Evolutionary conservation across 1,140 invertebrate species (phyloP), one percentile per base, ranked within the genome.

Genomic region (Drosophila lacertosa): DNA sequence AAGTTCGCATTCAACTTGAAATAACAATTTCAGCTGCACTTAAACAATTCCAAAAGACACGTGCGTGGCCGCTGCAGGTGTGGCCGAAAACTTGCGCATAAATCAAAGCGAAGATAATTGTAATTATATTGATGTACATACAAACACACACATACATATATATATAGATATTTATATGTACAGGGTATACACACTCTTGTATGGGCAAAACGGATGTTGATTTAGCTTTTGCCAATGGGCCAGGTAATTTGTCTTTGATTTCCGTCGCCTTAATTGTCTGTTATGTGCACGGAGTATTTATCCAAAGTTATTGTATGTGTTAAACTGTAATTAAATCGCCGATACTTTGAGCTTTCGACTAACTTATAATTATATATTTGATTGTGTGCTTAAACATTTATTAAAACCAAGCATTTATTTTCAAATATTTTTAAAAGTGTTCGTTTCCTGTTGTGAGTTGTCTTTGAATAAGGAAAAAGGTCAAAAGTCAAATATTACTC

Each of bases 41-140:
- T 10, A 67, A 62, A 44, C 44, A 50, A 62, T 51, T 35, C 45
- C 20, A 10, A 48, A 7, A 53, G 47, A 45, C 74, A 77, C 82
- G 82, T 88, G 82, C 74, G 77, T 64, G 73, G 50, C 13, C 11
- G 50, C 40, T 47, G 64, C 77, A 86, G 81, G 81, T 86, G 81
- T 68, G 82, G 65, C 77, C 63, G 32, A 58, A 62, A 47, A 20
- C 29, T 9, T 60, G 60, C 60, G 62, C 47, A 81, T 81, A 77
- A 74, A 86, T 77, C 82, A 88, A 88, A 67, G 59, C 67, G 58
- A 26, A 68, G 62, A 60, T 42, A 51, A 54, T 57, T 40, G 18
- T 80, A 86, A 80, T 86, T 84, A 75, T 67, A 72, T 55, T 50
- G 42, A 32, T 51, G 32, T 35, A 20, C 16, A 37, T 47, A 47